These are phyloP conservation scores for Macrostomum lignano DNA, from an alignment of 1,140 invertebrate species.

Conservation along the genomic window DNA sequence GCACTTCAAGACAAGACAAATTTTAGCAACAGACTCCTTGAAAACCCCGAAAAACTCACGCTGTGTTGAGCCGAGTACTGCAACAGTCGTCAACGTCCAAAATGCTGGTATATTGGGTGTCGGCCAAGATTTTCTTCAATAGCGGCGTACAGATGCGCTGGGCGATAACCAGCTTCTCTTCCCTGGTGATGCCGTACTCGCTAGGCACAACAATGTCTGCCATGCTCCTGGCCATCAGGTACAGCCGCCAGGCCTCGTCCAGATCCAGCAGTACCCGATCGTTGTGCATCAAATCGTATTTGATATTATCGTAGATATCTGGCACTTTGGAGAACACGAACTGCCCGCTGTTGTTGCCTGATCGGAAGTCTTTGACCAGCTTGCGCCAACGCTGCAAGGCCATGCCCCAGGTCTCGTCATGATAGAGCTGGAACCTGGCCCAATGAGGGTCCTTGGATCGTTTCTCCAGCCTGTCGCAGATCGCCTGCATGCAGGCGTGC, in stretches of 20 bases:
- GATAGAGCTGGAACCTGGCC: not conserved
- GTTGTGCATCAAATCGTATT: constrained; percentile 88
- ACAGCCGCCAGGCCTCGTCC: constrained; percentile 67
- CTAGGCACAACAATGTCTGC: constrained; percentile 88
- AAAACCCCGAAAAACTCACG: too few relatives aligned
- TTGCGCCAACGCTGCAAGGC: constrained; percentile 65
- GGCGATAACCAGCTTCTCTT: constrained; percentile 82
- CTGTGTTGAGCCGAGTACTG: too few relatives aligned
- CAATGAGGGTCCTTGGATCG: not conserved
- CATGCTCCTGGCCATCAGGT: constrained; percentile 69
- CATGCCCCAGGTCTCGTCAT: not conserved
- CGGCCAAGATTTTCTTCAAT: constrained; percentile 73
- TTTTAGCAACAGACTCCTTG: too few relatives aligned
- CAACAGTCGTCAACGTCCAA: constrained; percentile 15
- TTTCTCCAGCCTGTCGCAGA: not conserved
- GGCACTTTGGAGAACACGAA: constrained; percentile 98
- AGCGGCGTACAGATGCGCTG: constrained; percentile 87
- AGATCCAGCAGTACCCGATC: constrained; percentile 75
- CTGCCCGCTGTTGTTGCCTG: constrained; percentile 54
- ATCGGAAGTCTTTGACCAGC: constrained; percentile 87
- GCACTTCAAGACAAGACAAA: too few relatives aligned
- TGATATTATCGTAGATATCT: constrained; percentile 97
- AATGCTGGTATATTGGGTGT: constrained; percentile 69
- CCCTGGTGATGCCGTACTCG: constrained; percentile 79
- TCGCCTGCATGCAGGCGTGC: not conserved